phyloP scores from a whole-genome alignment of 2,797 vertebrate species.

The Xerus rutilus region DNA sequence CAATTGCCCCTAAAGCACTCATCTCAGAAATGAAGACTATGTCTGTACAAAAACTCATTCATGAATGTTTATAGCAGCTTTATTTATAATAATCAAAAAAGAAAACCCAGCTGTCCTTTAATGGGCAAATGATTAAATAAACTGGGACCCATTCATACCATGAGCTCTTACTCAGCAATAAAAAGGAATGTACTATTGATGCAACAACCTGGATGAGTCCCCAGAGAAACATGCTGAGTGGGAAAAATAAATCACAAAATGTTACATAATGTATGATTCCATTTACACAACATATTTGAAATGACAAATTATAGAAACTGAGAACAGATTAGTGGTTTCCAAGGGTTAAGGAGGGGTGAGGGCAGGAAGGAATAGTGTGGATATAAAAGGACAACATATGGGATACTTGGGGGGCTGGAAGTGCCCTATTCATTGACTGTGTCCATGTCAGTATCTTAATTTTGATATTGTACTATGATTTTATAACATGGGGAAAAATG shows the following conservation, averaged over 20 bases:
- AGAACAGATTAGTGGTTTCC: not conserved
- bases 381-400: not conserved
- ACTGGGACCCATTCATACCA: not conserved
- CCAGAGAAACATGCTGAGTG: not conserved
- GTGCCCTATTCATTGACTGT: not conserved
- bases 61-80: slow-evolving; percentile 7
- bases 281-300: not conserved
- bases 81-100: slow-evolving; percentile 12
- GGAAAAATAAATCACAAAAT: not conserved
- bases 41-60: not conserved
- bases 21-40: slow-evolving; percentile 35
- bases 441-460: too few species aligned
- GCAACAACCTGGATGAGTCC: not conserved
- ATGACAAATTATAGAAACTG: not conserved
- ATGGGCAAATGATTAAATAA: not conserved
- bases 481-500: not conserved
- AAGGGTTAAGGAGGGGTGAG: not conserved
- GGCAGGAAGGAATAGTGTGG: not conserved
- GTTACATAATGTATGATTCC: not conserved
- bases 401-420: not conserved
- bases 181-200: not conserved
- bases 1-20: not conserved
- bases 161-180: not conserved
- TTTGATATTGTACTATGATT: not conserved
- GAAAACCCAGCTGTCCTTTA: not conserved